Percentiles rank a stretch among this genome's conserved stretches.
Evolutionary conservation across 2,888 invertebrate genomes (phyloP).

Genomic region (Drosophila hamatofila): DNA sequence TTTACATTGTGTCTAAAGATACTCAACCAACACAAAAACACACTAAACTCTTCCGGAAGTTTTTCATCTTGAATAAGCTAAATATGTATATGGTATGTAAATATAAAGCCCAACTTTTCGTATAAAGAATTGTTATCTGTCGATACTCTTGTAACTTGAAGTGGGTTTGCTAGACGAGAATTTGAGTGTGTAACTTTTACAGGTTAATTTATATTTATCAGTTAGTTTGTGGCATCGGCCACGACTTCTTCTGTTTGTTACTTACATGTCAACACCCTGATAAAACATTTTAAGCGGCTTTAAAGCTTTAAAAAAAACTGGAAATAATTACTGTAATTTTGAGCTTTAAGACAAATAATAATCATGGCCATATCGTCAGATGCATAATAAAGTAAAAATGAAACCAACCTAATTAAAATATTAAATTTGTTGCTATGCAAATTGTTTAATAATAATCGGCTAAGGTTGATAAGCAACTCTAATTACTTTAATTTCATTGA

Average conservation of each 20-base stretch:
- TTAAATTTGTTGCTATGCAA: conserved; percentile 32
- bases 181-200: background rate
- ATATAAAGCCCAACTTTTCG: too few species aligned
- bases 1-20: background rate
- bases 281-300: background rate
- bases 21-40: background rate
- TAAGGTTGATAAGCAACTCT: background rate
- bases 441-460: conserved; percentile 23
- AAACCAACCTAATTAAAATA: conserved; percentile 32
- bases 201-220: too few species aligned
- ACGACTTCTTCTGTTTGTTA: background rate
- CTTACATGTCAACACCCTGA: background rate
- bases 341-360: conserved; percentile 11
- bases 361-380: conserved; percentile 35
- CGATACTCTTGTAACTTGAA: background rate
- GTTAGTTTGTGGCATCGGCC: background rate
- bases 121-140: background rate
- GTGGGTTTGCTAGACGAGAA: background rate
- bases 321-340: conserved; percentile 54
- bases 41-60: background rate
- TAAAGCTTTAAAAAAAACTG: conserved; percentile 26
- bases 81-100: background rate
- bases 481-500: background rate
- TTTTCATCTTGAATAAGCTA: background rate
- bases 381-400: conserved; percentile 11